Percentiles rank a stretch among this genome's conserved stretches.
Evolutionary conservation across 2,888 invertebrate genomes (phyloP).

Genomic region (Agrenia bidenticulata): DNA sequence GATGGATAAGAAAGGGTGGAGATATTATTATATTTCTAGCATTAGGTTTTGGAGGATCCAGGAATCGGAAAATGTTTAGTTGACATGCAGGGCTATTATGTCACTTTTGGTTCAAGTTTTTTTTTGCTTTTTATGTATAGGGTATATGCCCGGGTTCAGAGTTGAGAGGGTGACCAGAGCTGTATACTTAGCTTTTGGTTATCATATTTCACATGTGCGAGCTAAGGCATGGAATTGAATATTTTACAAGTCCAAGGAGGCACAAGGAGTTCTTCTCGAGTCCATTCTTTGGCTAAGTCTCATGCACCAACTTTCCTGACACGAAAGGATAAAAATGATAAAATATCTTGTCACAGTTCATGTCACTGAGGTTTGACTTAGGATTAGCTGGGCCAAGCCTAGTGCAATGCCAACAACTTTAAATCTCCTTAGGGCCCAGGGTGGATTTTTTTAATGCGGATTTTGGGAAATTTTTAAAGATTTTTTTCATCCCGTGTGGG

Average conservation of each 20-base stretch:
- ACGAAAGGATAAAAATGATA: conserved; percentile 16
- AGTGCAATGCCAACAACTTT: neutral
- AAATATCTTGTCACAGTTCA: conserved; percentile 8
- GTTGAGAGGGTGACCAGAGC: neutral
- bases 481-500: no score
- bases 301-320: conserved; percentile 13
- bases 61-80: conserved; percentile 25
- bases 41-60: neutral
- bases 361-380: conserved; percentile 14
- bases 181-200: neutral
- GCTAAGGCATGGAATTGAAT: neutral
- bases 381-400: neutral
- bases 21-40: no score
- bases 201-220: conserved; percentile 18
- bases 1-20: conserved; percentile 14
- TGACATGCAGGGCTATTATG: conserved; percentile 34
- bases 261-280: neutral
- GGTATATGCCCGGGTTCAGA: neutral
- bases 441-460: neutral
- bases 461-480: neutral
- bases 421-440: neutral
- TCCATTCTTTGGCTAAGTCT: conserved; percentile 5
- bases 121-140: conserved; percentile 15
- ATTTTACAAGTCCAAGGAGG: neutral
- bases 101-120: conserved; percentile 12